Evolutionary conservation across 2,888 invertebrate genomes (phyloP), one percentile per base, ranked within the genome.

Genomic region (Synergus itoensis): DNA sequence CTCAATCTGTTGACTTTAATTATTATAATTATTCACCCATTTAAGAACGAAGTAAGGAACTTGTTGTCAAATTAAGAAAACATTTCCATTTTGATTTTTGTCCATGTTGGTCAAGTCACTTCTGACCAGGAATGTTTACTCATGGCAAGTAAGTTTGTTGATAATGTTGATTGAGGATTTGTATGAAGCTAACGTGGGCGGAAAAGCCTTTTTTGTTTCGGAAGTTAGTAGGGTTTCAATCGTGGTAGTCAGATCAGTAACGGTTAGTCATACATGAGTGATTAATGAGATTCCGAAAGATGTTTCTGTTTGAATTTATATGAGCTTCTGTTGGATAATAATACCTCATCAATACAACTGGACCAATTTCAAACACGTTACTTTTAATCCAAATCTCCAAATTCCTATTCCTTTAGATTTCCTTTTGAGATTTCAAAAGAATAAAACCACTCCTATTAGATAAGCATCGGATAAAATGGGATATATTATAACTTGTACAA

Each of bases 241-340:
- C 12, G 60, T 60, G 12, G 21, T 12, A 60, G 21, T 48, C 43
- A 3, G 9, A 21, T 60, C 21, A 60, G 21, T 18, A 18, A 60
- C 60, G 11, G 60, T 60, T 60, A 18, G 60, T 60, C 60, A 60
- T 18, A 60, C 21, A 21, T 60, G 60, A 60, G 60, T 60, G 60
- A 60, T 60, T 60, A 60, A 60, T 60, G 60, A 60, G 60, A 60
- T 60, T 60, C 60, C 21, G 60, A 60, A 60, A 60, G 60, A 60
- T 18, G 60, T 28, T 60, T 60, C 60, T 60, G 60, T 60, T 60
- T 60, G 60, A 60, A 60, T 60, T 60, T 60, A 60, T 18, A 60
- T 60, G 21, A 60, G 60, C 60, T 60, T 60, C 60, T 60, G 60
- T 60, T 60, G 21, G 12, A 12, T 12, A 9, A 8, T 60, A 21